A percentile compares a stretch with the other conserved stretches of the same genome.
Conservation (phyloP, 2,113 vertebrate genomes). For the Gymnorhina tibicen region DNA sequence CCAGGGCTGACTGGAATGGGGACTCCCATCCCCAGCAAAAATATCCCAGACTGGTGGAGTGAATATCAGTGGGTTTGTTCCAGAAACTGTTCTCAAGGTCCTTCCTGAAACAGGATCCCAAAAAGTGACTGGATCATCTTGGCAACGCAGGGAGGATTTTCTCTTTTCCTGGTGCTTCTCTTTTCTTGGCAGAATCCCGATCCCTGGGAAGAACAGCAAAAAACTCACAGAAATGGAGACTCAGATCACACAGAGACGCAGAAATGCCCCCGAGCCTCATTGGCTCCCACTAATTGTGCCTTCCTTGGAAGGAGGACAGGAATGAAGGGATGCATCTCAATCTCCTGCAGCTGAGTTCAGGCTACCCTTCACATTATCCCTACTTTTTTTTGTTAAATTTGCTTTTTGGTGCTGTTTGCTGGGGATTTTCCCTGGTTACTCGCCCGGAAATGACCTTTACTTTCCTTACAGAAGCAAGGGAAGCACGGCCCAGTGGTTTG, state of each 20-base stretch:
- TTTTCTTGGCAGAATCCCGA: background rate
- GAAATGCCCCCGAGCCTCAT: background rate
- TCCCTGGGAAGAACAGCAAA: background rate
- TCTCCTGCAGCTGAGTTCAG: background rate
- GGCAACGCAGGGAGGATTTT: background rate
- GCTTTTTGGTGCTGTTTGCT: background rate
- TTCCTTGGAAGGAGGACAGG: background rate
- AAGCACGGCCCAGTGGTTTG: fast-evolving
- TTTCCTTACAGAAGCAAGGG: background rate
- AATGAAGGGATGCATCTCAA: background rate
- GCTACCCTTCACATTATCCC: background rate
- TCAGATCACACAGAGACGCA: background rate
- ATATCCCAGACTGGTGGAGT: fast-evolving
- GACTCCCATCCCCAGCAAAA: background rate
- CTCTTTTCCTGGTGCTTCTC: background rate
- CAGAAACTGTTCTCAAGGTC: background rate
- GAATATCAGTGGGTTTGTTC: background rate
- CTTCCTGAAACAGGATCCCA: background rate
- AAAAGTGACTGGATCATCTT: background rate
- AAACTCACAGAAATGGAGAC: background rate
- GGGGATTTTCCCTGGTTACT: background rate
- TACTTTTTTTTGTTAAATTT: background rate
- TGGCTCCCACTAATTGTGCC: background rate
- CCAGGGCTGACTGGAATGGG: background rate
- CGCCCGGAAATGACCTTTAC: background rate